A percentile compares a stretch with the other conserved stretches of the same genome.
Conservation (phyloP, 2,888 invertebrate genomes). For the Drosophila mimica region DNA sequence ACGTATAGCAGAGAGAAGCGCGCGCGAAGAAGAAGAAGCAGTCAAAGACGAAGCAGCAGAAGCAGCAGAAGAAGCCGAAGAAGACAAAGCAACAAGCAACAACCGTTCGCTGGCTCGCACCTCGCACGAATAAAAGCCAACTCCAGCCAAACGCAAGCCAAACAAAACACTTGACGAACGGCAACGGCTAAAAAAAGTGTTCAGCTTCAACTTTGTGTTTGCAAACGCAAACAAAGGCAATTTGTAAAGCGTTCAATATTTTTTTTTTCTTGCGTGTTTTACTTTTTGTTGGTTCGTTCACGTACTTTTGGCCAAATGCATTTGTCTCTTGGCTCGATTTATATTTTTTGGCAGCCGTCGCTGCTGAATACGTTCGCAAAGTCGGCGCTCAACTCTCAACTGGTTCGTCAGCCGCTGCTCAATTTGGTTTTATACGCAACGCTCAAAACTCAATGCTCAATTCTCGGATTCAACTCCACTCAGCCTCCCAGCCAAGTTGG, state of each 20-base stretch:
- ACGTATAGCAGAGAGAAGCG: slow-evolving; percentile 23
- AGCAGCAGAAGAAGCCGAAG: slow-evolving; percentile 33
- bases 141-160: slow-evolving; percentile 31
- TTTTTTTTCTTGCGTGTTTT: neutral
- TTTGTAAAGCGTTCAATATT: slow-evolving; percentile 4
- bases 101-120: slow-evolving; percentile 77
- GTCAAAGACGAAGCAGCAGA: slow-evolving; percentile 36
- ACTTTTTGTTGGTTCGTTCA: slow-evolving; percentile 7
- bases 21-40: slow-evolving; percentile 56
- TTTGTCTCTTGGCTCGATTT: slow-evolving; percentile 44
- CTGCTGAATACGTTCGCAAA: slow-evolving; percentile 73
- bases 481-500: slow-evolving; percentile 23
- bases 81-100: slow-evolving; percentile 76
- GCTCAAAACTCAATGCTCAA: slow-evolving; percentile 28
- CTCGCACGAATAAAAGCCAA: slow-evolving; percentile 75
- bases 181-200: neutral
- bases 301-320: slow-evolving; percentile 69
- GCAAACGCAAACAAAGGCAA: slow-evolving; percentile 36
- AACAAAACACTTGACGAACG: slow-evolving; percentile 73
- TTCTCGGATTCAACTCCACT: slow-evolving; percentile 19
- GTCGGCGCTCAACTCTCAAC: slow-evolving; percentile 80
- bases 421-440: slow-evolving; percentile 76
- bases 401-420: slow-evolving; percentile 70
- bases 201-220: slow-evolving; percentile 29
- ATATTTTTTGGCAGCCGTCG: slow-evolving; percentile 1